phyloP scores from a whole-genome alignment of 2,888 invertebrate genomes.

The Brachyptera risi region DNA sequence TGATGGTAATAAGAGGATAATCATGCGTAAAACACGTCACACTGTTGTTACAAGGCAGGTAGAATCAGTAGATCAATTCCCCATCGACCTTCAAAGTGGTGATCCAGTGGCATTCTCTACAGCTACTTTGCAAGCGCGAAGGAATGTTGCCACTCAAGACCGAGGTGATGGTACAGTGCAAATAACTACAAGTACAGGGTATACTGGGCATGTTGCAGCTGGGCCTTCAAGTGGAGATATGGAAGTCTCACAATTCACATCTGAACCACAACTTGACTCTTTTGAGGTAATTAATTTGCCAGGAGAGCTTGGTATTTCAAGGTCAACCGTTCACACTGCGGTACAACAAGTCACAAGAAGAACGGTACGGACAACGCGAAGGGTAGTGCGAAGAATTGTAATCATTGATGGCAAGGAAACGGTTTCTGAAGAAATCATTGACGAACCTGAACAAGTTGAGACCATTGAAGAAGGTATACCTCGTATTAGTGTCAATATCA shows the following conservation, averaged over 20 bases:
- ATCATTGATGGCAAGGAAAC: no score
- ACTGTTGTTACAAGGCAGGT: conserved; percentile 65
- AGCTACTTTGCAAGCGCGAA: no score
- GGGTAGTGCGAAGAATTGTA: no score
- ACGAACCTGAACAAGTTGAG: conserved; percentile 77
- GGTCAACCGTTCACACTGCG: conserved; percentile 71
- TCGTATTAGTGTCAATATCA: conserved; percentile 63
- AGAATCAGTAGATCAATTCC: no score
- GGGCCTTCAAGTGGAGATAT: no score
- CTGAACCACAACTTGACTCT: no score
- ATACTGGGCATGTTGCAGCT: conserved; percentile 60
- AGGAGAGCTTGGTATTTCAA: conserved; percentile 58
- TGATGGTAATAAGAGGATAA: conserved; percentile 75
- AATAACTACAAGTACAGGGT: conserved; percentile 58
- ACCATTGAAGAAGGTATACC: conserved; percentile 68
- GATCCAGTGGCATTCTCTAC: no score
- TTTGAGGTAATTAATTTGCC: no score
- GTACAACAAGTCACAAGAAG: conserved; percentile 76
- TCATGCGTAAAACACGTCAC: conserved; percentile 67
- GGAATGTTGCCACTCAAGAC: conserved; percentile 53
- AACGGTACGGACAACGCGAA: conserved; percentile 72
- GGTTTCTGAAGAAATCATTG: conserved; percentile 75
- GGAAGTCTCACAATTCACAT: no score
- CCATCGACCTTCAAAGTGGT: no score
- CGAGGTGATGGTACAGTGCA: conserved; percentile 59